phyloP scores from a whole-genome alignment of 2,113 vertebrate species.

The Mesembrinibis cayennensis region DNA sequence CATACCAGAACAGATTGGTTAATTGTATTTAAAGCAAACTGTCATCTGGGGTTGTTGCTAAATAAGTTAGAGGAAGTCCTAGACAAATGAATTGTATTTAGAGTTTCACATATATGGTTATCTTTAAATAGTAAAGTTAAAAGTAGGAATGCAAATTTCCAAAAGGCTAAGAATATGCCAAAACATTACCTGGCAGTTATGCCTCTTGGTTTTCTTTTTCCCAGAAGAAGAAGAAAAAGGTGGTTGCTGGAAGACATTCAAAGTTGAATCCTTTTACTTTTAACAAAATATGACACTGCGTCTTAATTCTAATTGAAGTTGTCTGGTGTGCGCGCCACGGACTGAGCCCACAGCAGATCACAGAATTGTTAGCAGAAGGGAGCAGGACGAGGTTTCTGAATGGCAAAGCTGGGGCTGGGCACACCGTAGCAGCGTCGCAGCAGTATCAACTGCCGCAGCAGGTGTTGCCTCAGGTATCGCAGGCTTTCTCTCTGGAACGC shows the following conservation, averaged over 20 bases:
- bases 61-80: background rate
- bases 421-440: background rate
- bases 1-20: background rate
- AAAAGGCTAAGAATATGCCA: background rate
- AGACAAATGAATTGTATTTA: background rate
- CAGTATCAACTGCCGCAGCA: background rate
- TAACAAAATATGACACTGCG: background rate
- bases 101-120: background rate
- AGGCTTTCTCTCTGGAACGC: background rate
- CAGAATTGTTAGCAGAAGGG: background rate
- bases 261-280: background rate
- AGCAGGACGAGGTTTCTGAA: background rate
- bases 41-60: background rate
- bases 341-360: background rate
- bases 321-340: background rate
- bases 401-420: background rate
- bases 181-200: background rate
- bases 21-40: background rate
- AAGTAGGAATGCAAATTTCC: background rate
- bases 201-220: background rate
- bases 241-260: background rate
- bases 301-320: background rate
- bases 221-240: background rate
- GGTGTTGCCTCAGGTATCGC: background rate
- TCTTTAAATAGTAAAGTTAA: background rate